Percentiles rank a stretch among this genome's conserved stretches.
These are phyloP conservation scores for Rhodophaea formosa DNA, from an alignment of 2,888 invertebrate species.

Conservation along the genomic window DNA sequence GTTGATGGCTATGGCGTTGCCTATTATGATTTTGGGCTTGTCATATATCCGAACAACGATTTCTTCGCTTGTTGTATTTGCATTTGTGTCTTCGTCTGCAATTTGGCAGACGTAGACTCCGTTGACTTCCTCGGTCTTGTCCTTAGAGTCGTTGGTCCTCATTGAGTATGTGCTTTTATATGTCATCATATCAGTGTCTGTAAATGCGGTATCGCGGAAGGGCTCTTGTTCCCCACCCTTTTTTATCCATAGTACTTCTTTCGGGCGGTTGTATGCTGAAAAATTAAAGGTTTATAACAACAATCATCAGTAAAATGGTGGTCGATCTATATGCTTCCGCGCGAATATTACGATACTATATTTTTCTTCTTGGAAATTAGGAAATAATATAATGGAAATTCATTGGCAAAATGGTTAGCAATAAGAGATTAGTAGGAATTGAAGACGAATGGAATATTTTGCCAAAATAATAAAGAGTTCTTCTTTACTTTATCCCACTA, in stretches of 20 bases:
- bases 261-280: conserved; percentile 61
- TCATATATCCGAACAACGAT: conserved; percentile 83
- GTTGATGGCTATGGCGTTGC: conserved; percentile 88
- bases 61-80: conserved; percentile 57
- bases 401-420: too few species aligned
- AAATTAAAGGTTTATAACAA: conserved; percentile 16
- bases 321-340: too few species aligned
- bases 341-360: too few species aligned
- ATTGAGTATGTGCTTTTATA: conserved; percentile 75
- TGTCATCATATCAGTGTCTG: conserved; percentile 81
- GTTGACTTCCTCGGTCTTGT: conserved; percentile 80
- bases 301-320: too few species aligned
- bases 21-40: conserved; percentile 86
- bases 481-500: too few species aligned
- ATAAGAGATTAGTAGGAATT: too few species aligned
- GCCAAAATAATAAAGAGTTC: too few species aligned
- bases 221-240: conserved; percentile 37
- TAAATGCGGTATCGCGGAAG: conserved; percentile 18
- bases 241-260: conserved; percentile 61
- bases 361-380: too few species aligned
- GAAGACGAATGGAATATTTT: too few species aligned
- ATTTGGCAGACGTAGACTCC: conserved; percentile 77
- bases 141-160: conserved; percentile 68
- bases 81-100: conserved; percentile 51
- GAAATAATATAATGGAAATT: too few species aligned